Base-by-base conservation (phyloP, 2,797 vertebrate genomes). In the Choloepus didactylus region DNA sequence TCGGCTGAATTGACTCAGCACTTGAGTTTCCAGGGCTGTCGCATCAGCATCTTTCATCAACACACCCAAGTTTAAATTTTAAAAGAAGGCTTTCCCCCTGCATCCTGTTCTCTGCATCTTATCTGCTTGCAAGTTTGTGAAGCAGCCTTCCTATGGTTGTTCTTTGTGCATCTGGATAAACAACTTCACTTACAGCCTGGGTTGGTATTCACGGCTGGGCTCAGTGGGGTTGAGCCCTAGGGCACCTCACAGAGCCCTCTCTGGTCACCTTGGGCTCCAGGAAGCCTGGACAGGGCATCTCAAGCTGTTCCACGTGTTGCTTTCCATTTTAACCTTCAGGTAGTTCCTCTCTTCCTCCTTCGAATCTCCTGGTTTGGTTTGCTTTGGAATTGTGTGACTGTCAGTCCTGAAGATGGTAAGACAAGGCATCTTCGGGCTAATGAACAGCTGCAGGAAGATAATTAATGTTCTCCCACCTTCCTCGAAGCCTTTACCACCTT, bases 391-490 rank as follows among this genome's bases (percentile, higher is more conserved):
- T 15, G 1, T 46, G 91, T 95, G 96, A 70, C 95, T 97, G 97
- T 98, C 98, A 97, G 94, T 90, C 94, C 75, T 8, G 72, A 95
- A 97, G 96, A 98, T 66, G 86, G 95, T 66, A 70, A 60, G 44
- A 25, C 0, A 31, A 73, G 72, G 88, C 6, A 0, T 95, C 49
- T 9, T 75, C 51, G 92, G 97, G 98, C 97, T 98, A 97, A 97
- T 95, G 97, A 98, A 98, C 98, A 98, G 98, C 98, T 98, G 98
- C 35, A 1, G 97, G 96, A 95, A 97, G 96, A 97, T 98, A 98
- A 98, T 98, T 98, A 98, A 98, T 97, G 97, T 91, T 98, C 97
- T 95, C 95, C 97, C 97, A 97, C 97, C 95, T 97, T 98, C 97
- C 98, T 95, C 75, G 82, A 95, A 98, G 98, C 97, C 98, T 98